phyloP scores from a whole-genome alignment of 1,140 invertebrate genomes.

The Drosophila repleta region DNA sequence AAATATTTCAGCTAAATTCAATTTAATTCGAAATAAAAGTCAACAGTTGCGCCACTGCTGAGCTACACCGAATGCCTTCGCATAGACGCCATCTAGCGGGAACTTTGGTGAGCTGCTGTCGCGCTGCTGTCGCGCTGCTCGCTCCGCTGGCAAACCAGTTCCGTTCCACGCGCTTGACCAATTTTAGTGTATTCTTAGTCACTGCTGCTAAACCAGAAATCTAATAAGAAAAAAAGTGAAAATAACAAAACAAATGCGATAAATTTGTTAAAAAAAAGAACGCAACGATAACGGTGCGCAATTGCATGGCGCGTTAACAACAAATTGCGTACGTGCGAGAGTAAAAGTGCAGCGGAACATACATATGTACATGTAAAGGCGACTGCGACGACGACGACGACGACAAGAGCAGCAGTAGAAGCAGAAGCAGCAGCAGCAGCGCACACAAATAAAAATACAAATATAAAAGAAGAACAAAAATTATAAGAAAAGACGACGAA shows the following conservation, averaged over 20 bases:
- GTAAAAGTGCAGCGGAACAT: constrained; percentile 39
- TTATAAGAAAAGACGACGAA: constrained; percentile 52
- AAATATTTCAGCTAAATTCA: neutral
- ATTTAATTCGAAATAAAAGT: neutral
- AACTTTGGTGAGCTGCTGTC: neutral
- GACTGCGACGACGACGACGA: too few species aligned
- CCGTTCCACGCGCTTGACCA: constrained; percentile 46
- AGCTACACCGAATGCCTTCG: neutral
- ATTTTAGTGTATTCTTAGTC: constrained; percentile 54
- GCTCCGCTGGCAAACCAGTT: constrained; percentile 48
- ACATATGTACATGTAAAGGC: constrained; percentile 13
- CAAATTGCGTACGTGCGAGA: constrained; percentile 46
- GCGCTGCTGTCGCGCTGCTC: neutral
- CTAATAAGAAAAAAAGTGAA: constrained; percentile 69
- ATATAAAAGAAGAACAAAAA: constrained; percentile 12
- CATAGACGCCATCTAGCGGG: constrained; percentile 35
- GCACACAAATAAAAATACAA: constrained; percentile 11
- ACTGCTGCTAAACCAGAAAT: constrained; percentile 53
- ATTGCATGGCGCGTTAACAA: constrained; percentile 43
- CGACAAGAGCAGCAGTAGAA: too few species aligned
- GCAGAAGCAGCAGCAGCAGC: too few species aligned
- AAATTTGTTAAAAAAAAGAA: constrained; percentile 71
- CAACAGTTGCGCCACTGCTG: constrained; percentile 26
- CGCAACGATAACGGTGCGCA: constrained; percentile 44
- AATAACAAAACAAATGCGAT: constrained; percentile 80